phyloP scores from a whole-genome alignment of 2,113 vertebrate genomes.

The Fregata magnificens region DNA sequence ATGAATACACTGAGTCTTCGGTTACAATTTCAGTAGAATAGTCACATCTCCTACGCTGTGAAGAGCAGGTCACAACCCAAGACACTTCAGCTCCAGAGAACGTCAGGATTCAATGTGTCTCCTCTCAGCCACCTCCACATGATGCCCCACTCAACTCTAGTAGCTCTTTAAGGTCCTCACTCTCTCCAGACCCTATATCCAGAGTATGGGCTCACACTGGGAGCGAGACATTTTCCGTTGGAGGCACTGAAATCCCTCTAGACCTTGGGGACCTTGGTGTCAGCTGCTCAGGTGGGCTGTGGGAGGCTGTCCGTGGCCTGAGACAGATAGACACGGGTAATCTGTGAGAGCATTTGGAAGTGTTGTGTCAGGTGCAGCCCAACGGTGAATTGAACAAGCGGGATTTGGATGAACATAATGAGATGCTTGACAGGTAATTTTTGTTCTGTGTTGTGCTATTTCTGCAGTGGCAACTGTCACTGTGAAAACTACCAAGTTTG shows the following conservation, averaged over 20 bases:
- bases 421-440: slow-evolving; percentile 67
- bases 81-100: neutral
- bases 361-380: slow-evolving; percentile 35
- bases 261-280: neutral
- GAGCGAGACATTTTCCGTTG: neutral
- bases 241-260: neutral
- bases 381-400: slow-evolving; percentile 17
- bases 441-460: slow-evolving; percentile 68
- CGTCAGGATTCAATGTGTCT: neutral
- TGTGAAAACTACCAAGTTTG: slow-evolving; percentile 61
- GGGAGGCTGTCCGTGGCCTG: neutral
- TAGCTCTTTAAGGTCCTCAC: neutral
- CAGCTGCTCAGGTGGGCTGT: neutral
- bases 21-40: neutral
- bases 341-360: neutral
- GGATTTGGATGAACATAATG: slow-evolving; percentile 54
- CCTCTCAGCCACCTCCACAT: neutral
- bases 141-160: neutral
- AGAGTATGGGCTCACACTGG: neutral
- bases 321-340: neutral
- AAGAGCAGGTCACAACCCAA: neutral
- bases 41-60: neutral
- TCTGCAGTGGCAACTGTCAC: slow-evolving; percentile 66
- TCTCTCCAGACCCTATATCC: neutral
- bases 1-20: neutral